Conservation (phyloP, 2,888 invertebrate species). For the Oscheius sp. region DNA sequence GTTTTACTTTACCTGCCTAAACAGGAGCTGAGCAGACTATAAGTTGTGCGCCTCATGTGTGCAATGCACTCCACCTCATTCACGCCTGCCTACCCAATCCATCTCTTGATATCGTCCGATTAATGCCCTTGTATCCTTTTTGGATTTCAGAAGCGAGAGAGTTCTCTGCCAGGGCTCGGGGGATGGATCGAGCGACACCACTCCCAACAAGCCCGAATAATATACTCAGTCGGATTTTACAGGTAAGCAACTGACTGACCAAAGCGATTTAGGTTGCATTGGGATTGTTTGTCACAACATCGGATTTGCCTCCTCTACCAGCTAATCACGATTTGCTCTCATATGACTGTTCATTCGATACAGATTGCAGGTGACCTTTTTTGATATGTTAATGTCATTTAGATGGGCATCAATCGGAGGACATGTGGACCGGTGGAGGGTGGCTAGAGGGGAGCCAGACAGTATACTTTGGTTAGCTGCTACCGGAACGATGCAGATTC, state of each 20-base stretch:
- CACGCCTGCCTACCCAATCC: slow-evolving; percentile 20
- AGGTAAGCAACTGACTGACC: slow-evolving; percentile 31
- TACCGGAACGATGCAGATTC: slow-evolving; percentile 68
- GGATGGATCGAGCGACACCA: slow-evolving; percentile 18
- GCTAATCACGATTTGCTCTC: slow-evolving; percentile 46
- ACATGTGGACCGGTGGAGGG: slow-evolving; percentile 53
- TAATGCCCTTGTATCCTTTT: not conserved
- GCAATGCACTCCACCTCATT: slow-evolving; percentile 26
- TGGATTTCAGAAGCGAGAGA: slow-evolving; percentile 21
- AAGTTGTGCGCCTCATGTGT: slow-evolving; percentile 20
- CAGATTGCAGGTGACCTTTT: slow-evolving; percentile 57
- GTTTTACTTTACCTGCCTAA: too few species aligned
- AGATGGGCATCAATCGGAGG: slow-evolving; percentile 48
- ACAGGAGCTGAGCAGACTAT: not conserved
- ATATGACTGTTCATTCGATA: slow-evolving; percentile 65
- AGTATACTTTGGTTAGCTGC: slow-evolving; percentile 67
- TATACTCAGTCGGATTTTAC: slow-evolving; percentile 50
- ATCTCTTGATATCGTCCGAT: not conserved
- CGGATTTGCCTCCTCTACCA: slow-evolving; percentile 57
- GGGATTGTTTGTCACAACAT: slow-evolving; percentile 67
- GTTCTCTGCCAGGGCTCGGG: slow-evolving; percentile 16
- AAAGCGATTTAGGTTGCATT: slow-evolving; percentile 56
- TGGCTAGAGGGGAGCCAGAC: slow-evolving; percentile 68
- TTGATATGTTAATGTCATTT: slow-evolving; percentile 11
- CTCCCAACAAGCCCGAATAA: slow-evolving; percentile 41